Conservation (phyloP, 1,140 invertebrate species). For the Cherax destructor region DNA sequence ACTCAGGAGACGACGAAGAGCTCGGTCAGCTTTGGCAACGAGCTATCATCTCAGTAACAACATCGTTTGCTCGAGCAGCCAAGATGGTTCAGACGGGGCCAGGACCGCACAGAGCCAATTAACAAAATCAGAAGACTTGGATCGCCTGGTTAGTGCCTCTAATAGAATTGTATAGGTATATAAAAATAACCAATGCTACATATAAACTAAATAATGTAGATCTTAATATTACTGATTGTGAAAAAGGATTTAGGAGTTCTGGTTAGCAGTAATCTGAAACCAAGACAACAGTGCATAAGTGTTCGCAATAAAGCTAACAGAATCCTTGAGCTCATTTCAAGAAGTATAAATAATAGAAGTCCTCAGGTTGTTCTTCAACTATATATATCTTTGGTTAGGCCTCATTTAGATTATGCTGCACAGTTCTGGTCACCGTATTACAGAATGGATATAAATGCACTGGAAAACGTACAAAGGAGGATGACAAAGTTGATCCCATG, state of each 20-base stretch:
- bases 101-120: conserved; percentile 64
- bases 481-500: too few species aligned
- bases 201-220: neutral
- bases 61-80: conserved; percentile 69
- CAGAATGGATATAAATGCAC: too few species aligned
- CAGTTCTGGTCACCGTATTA: too few species aligned
- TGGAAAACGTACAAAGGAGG: too few species aligned
- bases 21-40: conserved; percentile 52
- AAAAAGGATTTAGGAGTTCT: neutral
- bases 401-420: too few species aligned
- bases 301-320: too few species aligned
- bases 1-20: conserved; percentile 42
- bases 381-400: too few species aligned
- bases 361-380: too few species aligned
- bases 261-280: too few species aligned
- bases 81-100: conserved; percentile 40
- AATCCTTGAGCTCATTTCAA: too few species aligned
- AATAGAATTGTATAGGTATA: neutral
- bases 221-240: neutral
- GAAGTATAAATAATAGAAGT: too few species aligned
- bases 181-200: neutral
- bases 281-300: too few species aligned
- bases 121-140: conserved; percentile 68
- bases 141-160: conserved; percentile 34
- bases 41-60: conserved; percentile 70